Base-by-base conservation (phyloP, 2,888 invertebrate genomes). In the Cheilosia pagana region DNA sequence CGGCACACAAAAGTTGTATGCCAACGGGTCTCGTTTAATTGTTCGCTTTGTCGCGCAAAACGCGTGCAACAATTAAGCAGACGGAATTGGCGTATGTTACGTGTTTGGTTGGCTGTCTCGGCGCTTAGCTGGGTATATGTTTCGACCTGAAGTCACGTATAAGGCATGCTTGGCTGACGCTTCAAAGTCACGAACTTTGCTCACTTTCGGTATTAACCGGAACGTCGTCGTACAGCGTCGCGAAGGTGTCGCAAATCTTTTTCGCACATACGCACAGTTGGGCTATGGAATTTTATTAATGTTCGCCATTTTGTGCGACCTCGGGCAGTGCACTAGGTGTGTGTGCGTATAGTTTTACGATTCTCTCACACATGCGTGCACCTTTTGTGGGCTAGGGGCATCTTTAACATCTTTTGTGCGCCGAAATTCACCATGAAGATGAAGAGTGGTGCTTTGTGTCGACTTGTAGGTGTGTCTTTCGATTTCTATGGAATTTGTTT, bases 141-240 rank as follows among this genome's bases (percentile, higher is more conserved):
- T 65, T 16, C 3, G 41, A 19, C 25, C 55, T n/a, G n/a, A 81
- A 62, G 62, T 68, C 81, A 81, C 81, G 74, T 81, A 68, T 53
- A 19, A 8, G 6, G 14, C 48, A 68, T 81, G 81, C 74, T 68
- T 50, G 67, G 68, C 31, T 74, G 67, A 63, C 74, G 81, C 60
- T 41, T 41, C 67, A 62, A 81, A 67, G 81, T 81, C 81, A 81
- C 81, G 81, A 81, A 62, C 67, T 57, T 68, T 74, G 60, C 41
- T 70, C 60, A 59, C n/a, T 70, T 70, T 74, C 41, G 52, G 67
- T 35, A 39, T 39, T 53, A 70, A 39, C 28, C 62, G 70, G 70
- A 70, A 70, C 62, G 39, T 28, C 28, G 28, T 28, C 8, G 25
- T 43, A 65, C 16, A 16, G 19, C 59, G 52, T 52, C 28, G 28